A percentile compares a stretch with the other conserved stretches of the same genome.
phyloP scores from a whole-genome alignment of 2,797 vertebrate genomes.

The Mormyrops boulengeri region DNA sequence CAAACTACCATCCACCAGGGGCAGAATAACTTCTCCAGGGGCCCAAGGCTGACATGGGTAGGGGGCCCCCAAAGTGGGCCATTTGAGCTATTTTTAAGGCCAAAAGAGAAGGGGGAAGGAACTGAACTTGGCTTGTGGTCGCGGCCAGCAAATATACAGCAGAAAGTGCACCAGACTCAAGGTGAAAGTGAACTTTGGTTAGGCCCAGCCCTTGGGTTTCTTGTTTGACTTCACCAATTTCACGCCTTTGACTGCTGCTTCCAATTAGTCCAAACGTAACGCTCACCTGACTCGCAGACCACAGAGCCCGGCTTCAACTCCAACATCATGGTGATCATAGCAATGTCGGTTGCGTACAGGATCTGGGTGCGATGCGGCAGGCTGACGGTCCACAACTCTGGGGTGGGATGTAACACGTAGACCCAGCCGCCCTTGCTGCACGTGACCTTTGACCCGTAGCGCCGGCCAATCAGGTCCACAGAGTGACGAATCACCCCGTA shows the following conservation, averaged over 20 bases:
- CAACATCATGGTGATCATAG: constrained; percentile 92
- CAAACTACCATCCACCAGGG: background rate
- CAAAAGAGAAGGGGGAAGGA: background rate
- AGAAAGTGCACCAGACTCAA: background rate
- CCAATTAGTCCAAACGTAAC: background rate
- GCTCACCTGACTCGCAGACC: constrained; percentile 91
- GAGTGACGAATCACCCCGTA: constrained; percentile 91
- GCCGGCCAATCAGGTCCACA: constrained; percentile 80
- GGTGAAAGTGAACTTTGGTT: background rate
- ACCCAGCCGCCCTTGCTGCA: constrained; percentile 96
- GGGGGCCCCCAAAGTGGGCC: background rate
- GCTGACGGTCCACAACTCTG: constrained; percentile 89
- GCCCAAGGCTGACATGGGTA: background rate
- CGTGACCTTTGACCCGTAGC: constrained; percentile 87
- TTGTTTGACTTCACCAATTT: background rate
- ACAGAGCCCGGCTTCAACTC: constrained; percentile 89
- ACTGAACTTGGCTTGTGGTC: background rate
- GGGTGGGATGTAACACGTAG: constrained; percentile 87
- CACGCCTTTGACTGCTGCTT: background rate
- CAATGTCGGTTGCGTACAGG: constrained; percentile 93
- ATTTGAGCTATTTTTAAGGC: background rate
- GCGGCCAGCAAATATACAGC: background rate
- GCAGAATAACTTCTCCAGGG: background rate
- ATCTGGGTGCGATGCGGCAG: constrained; percentile 95
- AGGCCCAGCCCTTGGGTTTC: background rate